Percentiles rank a stretch among this genome's conserved stretches.
Evolutionary conservation across 2,113 vertebrate species (phyloP).

Genomic region (Grallaria varia): DNA sequence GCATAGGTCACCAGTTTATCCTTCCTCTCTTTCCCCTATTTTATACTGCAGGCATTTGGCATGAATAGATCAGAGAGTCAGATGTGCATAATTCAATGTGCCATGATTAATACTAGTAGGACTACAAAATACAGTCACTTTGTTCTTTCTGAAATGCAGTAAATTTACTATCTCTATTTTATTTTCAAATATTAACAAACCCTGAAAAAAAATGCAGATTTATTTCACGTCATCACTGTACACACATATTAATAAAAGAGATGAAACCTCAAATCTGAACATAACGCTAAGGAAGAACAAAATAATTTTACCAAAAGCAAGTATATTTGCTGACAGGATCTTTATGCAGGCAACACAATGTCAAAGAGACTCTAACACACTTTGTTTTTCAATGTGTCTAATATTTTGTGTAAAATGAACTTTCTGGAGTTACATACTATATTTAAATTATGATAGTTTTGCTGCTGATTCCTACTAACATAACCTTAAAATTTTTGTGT

Average conservation of each 20-base stretch:
- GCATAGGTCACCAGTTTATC: not conserved
- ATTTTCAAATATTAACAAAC: not conserved
- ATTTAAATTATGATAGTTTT: slow-evolving; percentile 45
- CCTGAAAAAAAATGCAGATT: not conserved
- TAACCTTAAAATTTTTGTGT: slow-evolving; percentile 1
- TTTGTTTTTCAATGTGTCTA: slow-evolving; percentile 22
- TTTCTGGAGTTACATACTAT: not conserved
- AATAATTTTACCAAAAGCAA: not conserved
- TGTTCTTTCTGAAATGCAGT: not conserved
- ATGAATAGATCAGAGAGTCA: not conserved
- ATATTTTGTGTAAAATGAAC: slow-evolving; percentile 34
- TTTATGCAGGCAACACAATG: not conserved
- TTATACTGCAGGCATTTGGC: not conserved
- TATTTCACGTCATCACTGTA: not conserved
- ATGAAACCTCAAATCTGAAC: not conserved
- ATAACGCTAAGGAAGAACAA: not conserved
- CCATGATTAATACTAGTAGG: not conserved
- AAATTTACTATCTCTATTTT: not conserved
- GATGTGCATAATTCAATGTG: not conserved
- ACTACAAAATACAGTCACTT: not conserved
- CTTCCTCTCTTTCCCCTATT: not conserved
- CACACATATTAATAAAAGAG: not conserved
- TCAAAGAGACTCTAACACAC: not conserved
- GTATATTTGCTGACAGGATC: not conserved
- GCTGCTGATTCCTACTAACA: slow-evolving; percentile 12